Base-by-base conservation (phyloP, 2,888 invertebrate genomes). In the Synanthedon andrenaeformis region DNA sequence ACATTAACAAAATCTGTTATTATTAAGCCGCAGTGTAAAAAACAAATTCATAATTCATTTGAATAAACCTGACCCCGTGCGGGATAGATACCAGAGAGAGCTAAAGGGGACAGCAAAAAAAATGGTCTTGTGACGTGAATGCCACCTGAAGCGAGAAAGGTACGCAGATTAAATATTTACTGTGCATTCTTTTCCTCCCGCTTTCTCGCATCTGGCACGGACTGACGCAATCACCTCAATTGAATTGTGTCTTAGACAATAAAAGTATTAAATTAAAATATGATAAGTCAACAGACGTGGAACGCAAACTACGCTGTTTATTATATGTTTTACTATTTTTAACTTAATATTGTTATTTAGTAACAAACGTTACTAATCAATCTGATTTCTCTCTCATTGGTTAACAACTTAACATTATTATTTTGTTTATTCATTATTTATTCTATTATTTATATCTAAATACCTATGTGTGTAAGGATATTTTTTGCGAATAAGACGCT, bases 161-260 rank as follows among this genome's bases (percentile, higher is more conserved):
- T 49, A 51, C 48, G 56, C 45, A 53, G 48, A 57, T 57, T 56
- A 57, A 57, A 57, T 57, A 57, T 57, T 57, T 57, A 57, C 56
- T 42, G 42, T 17, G 54, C 51, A 53, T 56, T 56, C 56, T 52
- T 56, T 19, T 49, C 17, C 19, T 17, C 45, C 11, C 45, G 13
- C n/a, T 45, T 45, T 45, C n/a, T 35, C 17, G 14, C 52, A 19
- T 42, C 12, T 14, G 13, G 52, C 12, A 42, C 19, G n/a, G 42
- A 42, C 41, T 52, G 41, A 42, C 42, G 17, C 35, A 51, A 35
- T 51, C 12, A 13, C 35, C 45, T 45, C 45, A 45, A n/a, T 45
- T 5, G 45, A 45, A 45, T 13, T n/a, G 45, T 35, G 8, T 10
- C 35, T 35, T 35, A 35, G 10, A 35, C 35, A 35, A 35, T 35